A percentile compares a stretch with the other conserved stretches of the same genome.
Evolutionary conservation across 2,797 vertebrate species (phyloP).

Genomic region (Pangasius sanitwongsei): DNA sequence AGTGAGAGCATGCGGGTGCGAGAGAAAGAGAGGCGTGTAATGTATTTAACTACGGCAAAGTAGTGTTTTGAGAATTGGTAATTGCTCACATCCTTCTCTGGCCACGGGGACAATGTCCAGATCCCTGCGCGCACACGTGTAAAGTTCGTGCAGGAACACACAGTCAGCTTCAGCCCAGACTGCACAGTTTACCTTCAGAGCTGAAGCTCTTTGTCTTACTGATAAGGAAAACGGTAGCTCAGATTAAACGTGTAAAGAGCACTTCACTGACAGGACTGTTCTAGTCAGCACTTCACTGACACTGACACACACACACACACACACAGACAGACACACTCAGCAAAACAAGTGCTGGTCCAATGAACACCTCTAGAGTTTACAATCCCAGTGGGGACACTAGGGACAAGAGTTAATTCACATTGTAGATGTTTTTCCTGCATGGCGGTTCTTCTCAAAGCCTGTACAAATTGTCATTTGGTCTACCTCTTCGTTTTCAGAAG

Average conservation of each 20-base stretch:
- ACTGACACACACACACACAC: background rate
- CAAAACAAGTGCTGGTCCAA: background rate
- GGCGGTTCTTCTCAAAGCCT: background rate
- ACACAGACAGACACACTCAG: background rate
- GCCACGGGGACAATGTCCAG: conserved; percentile 84
- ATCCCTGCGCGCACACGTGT: conserved; percentile 59
- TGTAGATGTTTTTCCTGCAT: background rate
- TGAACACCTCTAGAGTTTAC: conserved; percentile 2
- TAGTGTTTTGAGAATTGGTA: conserved; percentile 89
- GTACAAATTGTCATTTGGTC: background rate
- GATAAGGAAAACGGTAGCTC: conserved; percentile 60
- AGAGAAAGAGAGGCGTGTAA: conserved; percentile 79
- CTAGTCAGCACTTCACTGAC: background rate
- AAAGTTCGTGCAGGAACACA: conserved; percentile 36
- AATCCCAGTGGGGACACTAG: background rate
- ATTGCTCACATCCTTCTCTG: conserved; percentile 90
- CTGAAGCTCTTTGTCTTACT: conserved; percentile 51
- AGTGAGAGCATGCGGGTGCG: conserved; percentile 64
- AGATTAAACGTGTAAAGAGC: conserved; percentile 38
- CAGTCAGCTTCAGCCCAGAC: background rate
- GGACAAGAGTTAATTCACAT: background rate
- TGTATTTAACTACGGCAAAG: conserved; percentile 83
- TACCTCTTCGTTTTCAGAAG: background rate
- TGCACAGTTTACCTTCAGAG: conserved; percentile 17
- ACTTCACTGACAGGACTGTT: conserved; percentile 11